These are phyloP conservation scores for Microvelia longipes DNA, from an alignment of 1,140 invertebrate species.

Conservation along the genomic window DNA sequence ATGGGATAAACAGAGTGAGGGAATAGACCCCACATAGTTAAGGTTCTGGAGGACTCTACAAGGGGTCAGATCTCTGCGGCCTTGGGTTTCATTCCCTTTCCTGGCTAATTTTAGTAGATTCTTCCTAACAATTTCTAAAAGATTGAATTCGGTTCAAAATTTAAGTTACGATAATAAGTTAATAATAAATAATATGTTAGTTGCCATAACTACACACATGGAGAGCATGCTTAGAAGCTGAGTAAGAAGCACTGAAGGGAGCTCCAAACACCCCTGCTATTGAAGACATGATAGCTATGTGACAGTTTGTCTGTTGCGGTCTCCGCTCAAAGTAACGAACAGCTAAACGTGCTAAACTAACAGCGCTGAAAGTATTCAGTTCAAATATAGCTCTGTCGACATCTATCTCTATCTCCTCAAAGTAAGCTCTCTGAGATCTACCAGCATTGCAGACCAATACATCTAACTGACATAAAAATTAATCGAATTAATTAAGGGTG, in stretches of 20 bases:
- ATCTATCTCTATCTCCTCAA: conserved; percentile 54
- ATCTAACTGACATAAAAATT: conserved; percentile 39
- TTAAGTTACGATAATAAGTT: no score
- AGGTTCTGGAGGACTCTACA: no score
- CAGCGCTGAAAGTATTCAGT: conserved; percentile 59
- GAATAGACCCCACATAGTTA: no score
- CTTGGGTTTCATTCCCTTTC: no score
- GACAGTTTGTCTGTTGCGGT: conserved; percentile 51
- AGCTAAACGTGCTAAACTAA: conserved; percentile 52
- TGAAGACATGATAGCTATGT: conserved; percentile 57
- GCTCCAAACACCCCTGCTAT: conserved; percentile 48
- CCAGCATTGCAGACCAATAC: conserved; percentile 71
- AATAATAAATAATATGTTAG: no score
- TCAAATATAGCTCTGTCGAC: conserved; percentile 69
- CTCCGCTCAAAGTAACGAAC: conserved; percentile 46
- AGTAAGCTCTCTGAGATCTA: conserved; percentile 57
- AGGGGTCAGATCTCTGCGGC: no score
- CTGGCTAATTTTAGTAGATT: no score
- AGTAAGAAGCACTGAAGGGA: conserved; percentile 61
- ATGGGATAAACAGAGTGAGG: no score
- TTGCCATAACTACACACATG: conserved; percentile 58
- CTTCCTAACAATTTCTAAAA: no score
- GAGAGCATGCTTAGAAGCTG: conserved; percentile 62
- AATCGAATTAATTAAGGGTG: background rate
- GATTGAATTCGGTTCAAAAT: no score